These are phyloP conservation scores for Xenopus petersii DNA, from an alignment of 2,797 vertebrate genomes.

Conservation along the genomic window DNA sequence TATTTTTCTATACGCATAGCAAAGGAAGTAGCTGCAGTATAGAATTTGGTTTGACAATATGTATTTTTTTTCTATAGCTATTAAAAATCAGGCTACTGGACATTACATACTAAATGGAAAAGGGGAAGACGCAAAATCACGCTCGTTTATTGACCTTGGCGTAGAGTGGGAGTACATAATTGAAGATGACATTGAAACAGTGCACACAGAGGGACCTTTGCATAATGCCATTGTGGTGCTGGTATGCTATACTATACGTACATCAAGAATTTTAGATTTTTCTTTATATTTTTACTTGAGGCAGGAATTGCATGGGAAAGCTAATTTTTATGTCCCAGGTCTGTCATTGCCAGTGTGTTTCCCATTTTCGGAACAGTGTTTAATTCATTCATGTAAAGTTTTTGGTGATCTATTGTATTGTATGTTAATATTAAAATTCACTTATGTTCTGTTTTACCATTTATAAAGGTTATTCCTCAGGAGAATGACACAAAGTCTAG, in stretches of 20 bases:
- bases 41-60: too few species aligned
- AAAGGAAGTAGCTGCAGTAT: too few species aligned
- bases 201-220: conserved; percentile 90
- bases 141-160: conserved; percentile 89
- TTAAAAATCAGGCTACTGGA: conserved; percentile 96
- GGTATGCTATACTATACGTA: conserved; percentile 66
- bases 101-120: conserved; percentile 95
- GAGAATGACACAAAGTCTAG: conserved; percentile 89
- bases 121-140: conserved; percentile 81
- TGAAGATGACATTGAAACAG: conserved; percentile 81
- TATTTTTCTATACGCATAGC: too few species aligned
- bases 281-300: background rate
- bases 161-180: conserved; percentile 93
- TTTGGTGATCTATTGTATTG: background rate
- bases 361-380: too few species aligned
- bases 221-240: conserved; percentile 87
- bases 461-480: conserved; percentile 83
- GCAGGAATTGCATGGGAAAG: too few species aligned
- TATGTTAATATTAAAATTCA: background rate
- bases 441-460: conserved; percentile 17
- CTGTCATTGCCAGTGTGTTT: too few species aligned
- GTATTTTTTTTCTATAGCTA: conserved; percentile 65
- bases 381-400: too few species aligned
- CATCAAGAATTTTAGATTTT: background rate
- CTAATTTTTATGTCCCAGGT: too few species aligned